These are phyloP conservation scores for Nasonia giraulti DNA, from an alignment of 1,140 invertebrate species.

Conservation along the genomic window DNA sequence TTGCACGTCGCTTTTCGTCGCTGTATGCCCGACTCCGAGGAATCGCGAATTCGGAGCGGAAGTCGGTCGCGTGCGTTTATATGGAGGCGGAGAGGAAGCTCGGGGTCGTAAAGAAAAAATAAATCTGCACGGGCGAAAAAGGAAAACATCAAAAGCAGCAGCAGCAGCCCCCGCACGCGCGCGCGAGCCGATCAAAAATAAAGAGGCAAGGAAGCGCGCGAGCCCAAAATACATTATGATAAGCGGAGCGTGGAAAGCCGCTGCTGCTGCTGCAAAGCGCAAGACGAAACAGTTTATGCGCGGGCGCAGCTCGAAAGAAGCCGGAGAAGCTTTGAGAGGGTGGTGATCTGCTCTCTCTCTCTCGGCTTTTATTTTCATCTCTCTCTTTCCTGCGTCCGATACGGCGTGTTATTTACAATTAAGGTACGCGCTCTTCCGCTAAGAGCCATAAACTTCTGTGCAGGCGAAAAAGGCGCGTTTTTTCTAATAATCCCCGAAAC, in stretches of 20 bases:
- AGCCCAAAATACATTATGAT: slow-evolving; percentile 51
- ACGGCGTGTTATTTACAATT: background rate
- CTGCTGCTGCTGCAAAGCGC: slow-evolving; percentile 26
- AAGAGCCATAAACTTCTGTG: background rate
- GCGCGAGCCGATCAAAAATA: slow-evolving; percentile 48
- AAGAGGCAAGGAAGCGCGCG: slow-evolving; percentile 36
- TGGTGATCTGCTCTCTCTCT: background rate
- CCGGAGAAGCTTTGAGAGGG: background rate
- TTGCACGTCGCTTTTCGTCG: too few species aligned
- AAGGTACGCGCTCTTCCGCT: background rate
- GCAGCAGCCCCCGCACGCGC: background rate
- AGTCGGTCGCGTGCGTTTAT: background rate
- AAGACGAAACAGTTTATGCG: slow-evolving; percentile 49
- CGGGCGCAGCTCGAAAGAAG: background rate
- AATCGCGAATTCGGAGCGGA: background rate
- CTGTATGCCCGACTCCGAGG: too few species aligned
- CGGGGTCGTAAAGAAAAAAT: slow-evolving; percentile 43
- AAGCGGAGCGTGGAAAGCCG: slow-evolving; percentile 44
- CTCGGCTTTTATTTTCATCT: slow-evolving; percentile 17
- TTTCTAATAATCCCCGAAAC: slow-evolving; percentile 39
- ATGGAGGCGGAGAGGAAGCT: background rate
- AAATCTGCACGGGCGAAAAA: slow-evolving; percentile 41
- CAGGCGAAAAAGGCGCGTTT: background rate
- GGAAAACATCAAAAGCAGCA: slow-evolving; percentile 29
- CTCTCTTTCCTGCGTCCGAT: too few species aligned